Evolutionary conservation across 2,888 invertebrate genomes (phyloP), one percentile per base, ranked within the genome.

Genomic region (Tridacna gigas): DNA sequence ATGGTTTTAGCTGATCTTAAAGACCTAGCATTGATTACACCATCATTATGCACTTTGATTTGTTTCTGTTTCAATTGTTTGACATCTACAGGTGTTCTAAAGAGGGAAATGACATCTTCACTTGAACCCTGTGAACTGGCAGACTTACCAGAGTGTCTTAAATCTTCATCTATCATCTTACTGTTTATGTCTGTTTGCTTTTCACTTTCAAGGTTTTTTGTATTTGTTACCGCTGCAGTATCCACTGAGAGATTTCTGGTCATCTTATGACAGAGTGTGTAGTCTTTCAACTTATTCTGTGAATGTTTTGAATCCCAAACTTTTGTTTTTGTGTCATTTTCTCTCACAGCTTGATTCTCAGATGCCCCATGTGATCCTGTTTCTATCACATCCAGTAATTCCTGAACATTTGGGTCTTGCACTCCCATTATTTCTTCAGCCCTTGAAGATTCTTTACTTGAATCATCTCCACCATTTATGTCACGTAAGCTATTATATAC

Each of bases 281-380:
- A 5, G 7, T 37, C 37, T 4, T 25, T 20, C 12, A 65, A 22
- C 22, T 60, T 12, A 13, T 51, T 60, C n/a, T 60, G 60, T 60
- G n/a, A n/a, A 60, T 18, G n/a, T 60, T 60, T 9, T 63, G 63
- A 63, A 13, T 13, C 26, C 3, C 22, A 7, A 3, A 11, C 56
- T 63, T 4, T n/a, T 4, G 13, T 63, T n/a, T 63, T 22, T 63
- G 2, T 13, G n/a, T 63, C 25, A 63, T 18, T 63, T 63, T 63
- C 63, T 12, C 9, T 51, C 9, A 13, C 26, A 56, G 56, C 22
- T n/a, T 69, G 18, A 37, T 51, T 26, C 11, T 60, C 28, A 37
- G n/a, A n/a, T 20, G 67, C 67, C 7, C 77, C 77, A 69, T 77
- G 77, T 37, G 77, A 37, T 15, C 77, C 77, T 11, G 26, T 77